Evolutionary conservation across 2,113 vertebrate genomes (phyloP).

Genomic region (Eublepharis macularius): DNA sequence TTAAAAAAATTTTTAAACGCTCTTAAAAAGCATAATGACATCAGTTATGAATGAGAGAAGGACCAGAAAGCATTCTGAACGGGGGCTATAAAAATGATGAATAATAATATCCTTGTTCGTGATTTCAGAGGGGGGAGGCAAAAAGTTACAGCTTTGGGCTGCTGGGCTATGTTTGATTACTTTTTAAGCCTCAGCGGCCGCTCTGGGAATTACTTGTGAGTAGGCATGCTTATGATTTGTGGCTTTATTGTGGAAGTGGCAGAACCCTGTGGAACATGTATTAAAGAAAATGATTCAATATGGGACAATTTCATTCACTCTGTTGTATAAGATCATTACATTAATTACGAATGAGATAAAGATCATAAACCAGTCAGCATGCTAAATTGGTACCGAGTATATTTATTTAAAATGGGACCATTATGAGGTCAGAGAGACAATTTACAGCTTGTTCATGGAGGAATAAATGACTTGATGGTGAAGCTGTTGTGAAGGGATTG

Average conservation of each 20-base stretch:
- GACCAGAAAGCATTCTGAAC: not conserved
- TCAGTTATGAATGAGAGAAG: not conserved
- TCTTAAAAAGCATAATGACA: not conserved
- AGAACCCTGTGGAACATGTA: constrained; percentile 64
- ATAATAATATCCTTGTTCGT: not conserved
- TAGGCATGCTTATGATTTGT: constrained; percentile 68
- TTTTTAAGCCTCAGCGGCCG: not conserved
- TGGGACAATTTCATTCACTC: not conserved
- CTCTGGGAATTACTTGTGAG: constrained; percentile 62
- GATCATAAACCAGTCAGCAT: not conserved
- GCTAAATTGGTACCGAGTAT: not conserved
- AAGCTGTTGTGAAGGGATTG: not conserved
- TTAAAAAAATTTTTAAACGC: not conserved
- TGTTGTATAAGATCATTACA: not conserved
- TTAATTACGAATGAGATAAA: constrained; percentile 2
- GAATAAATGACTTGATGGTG: too few relatives aligned
- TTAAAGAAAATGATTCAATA: constrained; percentile 47
- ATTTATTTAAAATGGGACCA: not conserved
- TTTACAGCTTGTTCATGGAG: not conserved
- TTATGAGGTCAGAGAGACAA: not conserved
- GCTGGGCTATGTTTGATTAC: not conserved
- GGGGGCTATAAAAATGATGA: not conserved
- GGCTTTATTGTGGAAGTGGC: constrained; percentile 58
- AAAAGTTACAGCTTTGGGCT: not conserved
- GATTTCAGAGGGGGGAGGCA: not conserved